A percentile compares a stretch with the other conserved stretches of the same genome.
Evolutionary conservation across 2,888 invertebrate species (phyloP).

Genomic region (Aricia artaxerxes): DNA sequence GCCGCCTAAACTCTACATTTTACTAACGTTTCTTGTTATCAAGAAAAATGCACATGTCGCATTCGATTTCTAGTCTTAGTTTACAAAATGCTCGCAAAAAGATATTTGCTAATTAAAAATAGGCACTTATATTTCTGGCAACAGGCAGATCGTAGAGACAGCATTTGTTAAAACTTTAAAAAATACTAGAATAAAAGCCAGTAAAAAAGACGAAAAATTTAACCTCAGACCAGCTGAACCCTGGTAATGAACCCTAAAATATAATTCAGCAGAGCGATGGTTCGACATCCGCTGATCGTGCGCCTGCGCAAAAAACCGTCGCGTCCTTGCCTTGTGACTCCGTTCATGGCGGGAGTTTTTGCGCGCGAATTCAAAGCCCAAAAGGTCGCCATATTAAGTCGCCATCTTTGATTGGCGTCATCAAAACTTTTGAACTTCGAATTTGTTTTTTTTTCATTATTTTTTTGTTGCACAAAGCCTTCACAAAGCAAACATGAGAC

Average conservation of each 20-base stretch:
- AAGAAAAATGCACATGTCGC: too few relatives aligned
- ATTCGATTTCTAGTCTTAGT: too few relatives aligned
- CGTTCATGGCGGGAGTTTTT: constrained; percentile 20
- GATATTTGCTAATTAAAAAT: too few relatives aligned
- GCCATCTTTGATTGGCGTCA: constrained; percentile 16
- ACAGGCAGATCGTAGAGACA: too few relatives aligned
- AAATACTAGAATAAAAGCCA: too few relatives aligned
- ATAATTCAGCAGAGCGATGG: background rate
- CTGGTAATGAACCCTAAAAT: background rate
- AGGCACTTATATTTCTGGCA: too few relatives aligned
- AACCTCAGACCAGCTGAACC: background rate
- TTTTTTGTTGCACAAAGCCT: background rate
- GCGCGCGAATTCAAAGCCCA: background rate
- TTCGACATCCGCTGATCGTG: constrained; percentile 3
- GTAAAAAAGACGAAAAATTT: too few relatives aligned
- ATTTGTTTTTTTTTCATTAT: background rate
- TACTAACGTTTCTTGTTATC: too few relatives aligned
- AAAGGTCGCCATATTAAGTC: background rate
- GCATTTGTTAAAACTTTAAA: too few relatives aligned
- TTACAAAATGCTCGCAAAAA: too few relatives aligned
- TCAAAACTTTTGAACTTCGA: background rate
- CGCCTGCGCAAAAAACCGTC: constrained; percentile 16
- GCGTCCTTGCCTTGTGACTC: constrained; percentile 28
- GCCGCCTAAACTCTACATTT: too few relatives aligned
- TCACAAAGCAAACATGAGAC: too few relatives aligned